phyloP scores from a whole-genome alignment of 1,140 invertebrate species.

The Chrysopa pallens region DNA sequence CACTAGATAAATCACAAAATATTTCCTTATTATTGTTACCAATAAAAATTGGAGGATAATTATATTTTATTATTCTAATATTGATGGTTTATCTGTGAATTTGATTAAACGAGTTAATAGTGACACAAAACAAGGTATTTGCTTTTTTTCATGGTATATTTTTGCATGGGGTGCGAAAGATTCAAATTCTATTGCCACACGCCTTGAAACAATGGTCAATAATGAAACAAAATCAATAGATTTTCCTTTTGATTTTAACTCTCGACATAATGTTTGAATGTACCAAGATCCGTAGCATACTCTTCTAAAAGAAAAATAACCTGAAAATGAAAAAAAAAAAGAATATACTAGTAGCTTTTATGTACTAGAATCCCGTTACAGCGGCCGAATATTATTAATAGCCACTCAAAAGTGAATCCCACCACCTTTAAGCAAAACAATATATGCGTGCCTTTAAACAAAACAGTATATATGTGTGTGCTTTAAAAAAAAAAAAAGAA shows the following conservation, averaged over 20 bases:
- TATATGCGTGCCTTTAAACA: too few relatives aligned
- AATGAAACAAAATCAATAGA: constrained; percentile 40
- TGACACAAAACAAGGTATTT: constrained; percentile 52
- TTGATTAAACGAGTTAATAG: constrained; percentile 32
- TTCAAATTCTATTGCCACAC: constrained; percentile 41
- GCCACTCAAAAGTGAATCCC: too few relatives aligned
- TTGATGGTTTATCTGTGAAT: neutral
- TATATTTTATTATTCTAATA: too few relatives aligned
- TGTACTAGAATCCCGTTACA: too few relatives aligned
- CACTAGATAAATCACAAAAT: too few relatives aligned
- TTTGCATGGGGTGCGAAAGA: constrained; percentile 27
- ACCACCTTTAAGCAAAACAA: too few relatives aligned
- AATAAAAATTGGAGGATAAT: too few relatives aligned
- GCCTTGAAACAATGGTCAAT: constrained; percentile 42
- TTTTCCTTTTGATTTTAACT: constrained; percentile 26
- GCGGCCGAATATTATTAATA: too few relatives aligned
- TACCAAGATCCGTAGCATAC: constrained; percentile 51
- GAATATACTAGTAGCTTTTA: too few relatives aligned
- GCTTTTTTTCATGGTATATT: constrained; percentile 45
- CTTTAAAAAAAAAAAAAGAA: too few relatives aligned
- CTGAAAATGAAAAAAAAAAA: constrained; percentile 20
- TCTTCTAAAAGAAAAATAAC: constrained; percentile 51
- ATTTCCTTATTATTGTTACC: too few relatives aligned
- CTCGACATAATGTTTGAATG: constrained; percentile 41
- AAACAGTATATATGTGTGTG: too few relatives aligned